Percentiles rank a stretch among this genome's conserved stretches.
These are phyloP conservation scores for Bombus pascuorum DNA, from an alignment of 1,140 invertebrate species.

Conservation along the genomic window DNA sequence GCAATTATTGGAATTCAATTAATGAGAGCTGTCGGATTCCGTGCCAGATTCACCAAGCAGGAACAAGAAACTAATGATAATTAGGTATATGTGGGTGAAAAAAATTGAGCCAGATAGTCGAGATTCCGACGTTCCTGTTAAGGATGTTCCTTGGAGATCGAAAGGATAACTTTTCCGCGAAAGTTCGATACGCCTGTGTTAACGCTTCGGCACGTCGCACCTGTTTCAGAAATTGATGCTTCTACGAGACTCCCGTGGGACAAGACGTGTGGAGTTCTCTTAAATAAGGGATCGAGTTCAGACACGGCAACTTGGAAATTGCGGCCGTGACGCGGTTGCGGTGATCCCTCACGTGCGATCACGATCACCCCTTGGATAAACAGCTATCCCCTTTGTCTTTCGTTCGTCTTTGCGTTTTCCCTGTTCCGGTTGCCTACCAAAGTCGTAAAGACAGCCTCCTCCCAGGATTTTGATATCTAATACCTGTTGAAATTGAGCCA, in stretches of 20 bases:
- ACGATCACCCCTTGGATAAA: constrained; percentile 61
- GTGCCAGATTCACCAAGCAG: neutral
- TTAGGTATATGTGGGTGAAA: neutral
- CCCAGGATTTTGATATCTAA: neutral
- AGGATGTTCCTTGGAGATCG: neutral
- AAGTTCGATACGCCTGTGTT: constrained; percentile 16
- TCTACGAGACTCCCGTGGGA: constrained; percentile 55
- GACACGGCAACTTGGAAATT: constrained; percentile 65
- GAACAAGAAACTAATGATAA: neutral
- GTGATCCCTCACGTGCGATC: constrained; percentile 63
- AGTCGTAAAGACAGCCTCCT: neutral
- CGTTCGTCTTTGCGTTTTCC: constrained; percentile 7
- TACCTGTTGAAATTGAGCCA: constrained; percentile 27
- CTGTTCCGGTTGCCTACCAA: neutral
- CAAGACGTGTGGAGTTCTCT: constrained; percentile 49
- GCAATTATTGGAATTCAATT: constrained; percentile 50
- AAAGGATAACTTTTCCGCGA: constrained; percentile 4
- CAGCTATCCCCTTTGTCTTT: constrained; percentile 42
- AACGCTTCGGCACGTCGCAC: constrained; percentile 70
- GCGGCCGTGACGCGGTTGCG: constrained; percentile 54
- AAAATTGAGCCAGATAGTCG: neutral
- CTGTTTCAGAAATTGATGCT: constrained; percentile 78
- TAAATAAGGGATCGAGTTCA: constrained; percentile 71
- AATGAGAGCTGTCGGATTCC: constrained; percentile 8
- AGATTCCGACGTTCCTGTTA: neutral